These are phyloP conservation scores for Umimayanthus chanpuru DNA, from an alignment of 92 coral and sea anemone species.

Conservation along the genomic window DNA sequence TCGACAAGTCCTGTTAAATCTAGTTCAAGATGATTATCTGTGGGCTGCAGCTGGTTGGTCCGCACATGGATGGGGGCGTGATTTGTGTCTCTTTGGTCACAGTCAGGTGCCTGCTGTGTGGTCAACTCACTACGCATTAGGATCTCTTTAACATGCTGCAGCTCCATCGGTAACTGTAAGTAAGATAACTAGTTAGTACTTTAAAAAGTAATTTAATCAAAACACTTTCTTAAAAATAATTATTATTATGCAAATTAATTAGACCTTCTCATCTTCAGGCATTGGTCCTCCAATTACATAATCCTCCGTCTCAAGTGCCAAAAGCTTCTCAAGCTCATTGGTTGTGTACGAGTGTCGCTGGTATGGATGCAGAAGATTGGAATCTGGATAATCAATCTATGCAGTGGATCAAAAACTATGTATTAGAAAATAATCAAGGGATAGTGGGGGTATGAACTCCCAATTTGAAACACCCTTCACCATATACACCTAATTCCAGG, in stretches of 20 bases:
- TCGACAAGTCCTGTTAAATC: constrained; percentile 96
- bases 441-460: no score
- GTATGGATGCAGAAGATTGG: constrained; percentile 86
- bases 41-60: constrained; percentile 44
- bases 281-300: constrained; percentile 93
- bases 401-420: neutral
- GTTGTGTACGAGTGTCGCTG: constrained; percentile 89
- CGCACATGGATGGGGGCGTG: constrained; percentile 38
- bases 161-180: constrained; percentile 89
- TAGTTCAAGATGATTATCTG: constrained; percentile 76
- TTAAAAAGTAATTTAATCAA: neutral
- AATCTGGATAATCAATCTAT: constrained; percentile 93
- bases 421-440: no score
- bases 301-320: constrained; percentile 92
- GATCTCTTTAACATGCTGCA: constrained; percentile 90
- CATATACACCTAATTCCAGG: no score
- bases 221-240: neutral
- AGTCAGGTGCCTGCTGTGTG: constrained; percentile 44
- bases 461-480: neutral
- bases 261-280: constrained; percentile 94
- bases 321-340: constrained; percentile 86
- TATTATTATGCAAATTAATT: neutral
- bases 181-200: neutral
- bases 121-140: constrained; percentile 75
- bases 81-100: constrained; percentile 30